Base-by-base conservation (phyloP, 1,140 invertebrate species). In the Hypsibius dujardini region DNA sequence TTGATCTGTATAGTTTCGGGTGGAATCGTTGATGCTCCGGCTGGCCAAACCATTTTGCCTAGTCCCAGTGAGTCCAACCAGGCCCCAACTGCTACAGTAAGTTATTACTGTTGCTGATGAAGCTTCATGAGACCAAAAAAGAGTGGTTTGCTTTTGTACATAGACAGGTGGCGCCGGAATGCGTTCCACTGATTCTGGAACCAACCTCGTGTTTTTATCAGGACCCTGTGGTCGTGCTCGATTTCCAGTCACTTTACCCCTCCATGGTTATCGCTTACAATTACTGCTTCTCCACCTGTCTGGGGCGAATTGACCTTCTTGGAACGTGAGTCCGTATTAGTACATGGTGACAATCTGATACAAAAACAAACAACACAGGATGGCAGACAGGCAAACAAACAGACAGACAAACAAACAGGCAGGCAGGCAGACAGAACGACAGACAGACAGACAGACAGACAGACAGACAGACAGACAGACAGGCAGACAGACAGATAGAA, bases 211-310 rank as follows among this genome's bases (percentile, higher is more conserved):
- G 77, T 71, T 82, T 84, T 71, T 85, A 86, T 75, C 79, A 76
- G 42, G 80, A 85, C 75, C 85, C 85, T 56, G 85, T 99, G 0
- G 87, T 96, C 69, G 93, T 99, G 1, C 80, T 99, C 40, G 95
- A 99, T 81, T 99, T 98, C 81, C 95, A 98, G 82, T 96, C 92
- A 78, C 83, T 99, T 1, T 99, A 99, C 82, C 95, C 95, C 0
- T 97, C 94, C 2, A 94, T 99, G 79, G 96, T 97, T 78, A 99
- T 99, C 70, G 95, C 91, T 3, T 95, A 98, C 79, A 99, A 99
- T 81, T 98, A 98, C 78, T 98, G 95, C 77, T 99, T 89, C 79
- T 95, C 94, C 1, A 98, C 96, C 0, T 97, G 94, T 80, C 80
- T 98, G 47, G 96, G 96, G 3, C 83, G 90, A 72, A 82, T 95